These are phyloP conservation scores for Eilema sororculum DNA, from an alignment of 2,888 invertebrate species.

Conservation along the genomic window DNA sequence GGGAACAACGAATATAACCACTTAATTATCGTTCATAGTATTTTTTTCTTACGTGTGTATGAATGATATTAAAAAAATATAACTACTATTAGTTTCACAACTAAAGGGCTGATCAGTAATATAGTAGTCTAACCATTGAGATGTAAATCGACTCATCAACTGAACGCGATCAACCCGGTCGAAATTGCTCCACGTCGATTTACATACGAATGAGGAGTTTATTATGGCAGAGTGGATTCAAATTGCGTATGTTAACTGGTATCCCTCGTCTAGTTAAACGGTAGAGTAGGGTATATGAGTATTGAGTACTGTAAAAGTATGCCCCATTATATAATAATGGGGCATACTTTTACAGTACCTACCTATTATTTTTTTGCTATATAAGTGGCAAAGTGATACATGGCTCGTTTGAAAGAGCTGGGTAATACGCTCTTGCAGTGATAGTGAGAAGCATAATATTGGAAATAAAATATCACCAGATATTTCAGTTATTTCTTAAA, in stretches of 20 bases:
- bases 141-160: constrained; percentile 14
- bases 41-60: no score
- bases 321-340: background rate
- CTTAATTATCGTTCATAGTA: no score
- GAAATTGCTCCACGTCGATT: constrained; percentile 30
- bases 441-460: no score
- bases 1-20: no score
- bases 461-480: no score
- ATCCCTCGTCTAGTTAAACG: background rate
- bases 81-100: background rate
- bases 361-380: no score
- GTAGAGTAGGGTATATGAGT: background rate
- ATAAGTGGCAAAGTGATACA: no score
- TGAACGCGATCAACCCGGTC: constrained; percentile 12
- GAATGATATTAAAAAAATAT: no score
- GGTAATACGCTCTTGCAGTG: no score
- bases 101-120: constrained; percentile 5
- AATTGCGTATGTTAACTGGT: background rate
- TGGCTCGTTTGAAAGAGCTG: no score
- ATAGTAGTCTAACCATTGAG: constrained; percentile 3
- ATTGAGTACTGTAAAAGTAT: no score
- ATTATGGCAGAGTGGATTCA: constrained; percentile 7
- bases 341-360: background rate
- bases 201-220: constrained; percentile 28
- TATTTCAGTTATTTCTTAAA: no score